phyloP scores from a whole-genome alignment of 2,113 vertebrate species.

The Potamarius usumacintae region DNA sequence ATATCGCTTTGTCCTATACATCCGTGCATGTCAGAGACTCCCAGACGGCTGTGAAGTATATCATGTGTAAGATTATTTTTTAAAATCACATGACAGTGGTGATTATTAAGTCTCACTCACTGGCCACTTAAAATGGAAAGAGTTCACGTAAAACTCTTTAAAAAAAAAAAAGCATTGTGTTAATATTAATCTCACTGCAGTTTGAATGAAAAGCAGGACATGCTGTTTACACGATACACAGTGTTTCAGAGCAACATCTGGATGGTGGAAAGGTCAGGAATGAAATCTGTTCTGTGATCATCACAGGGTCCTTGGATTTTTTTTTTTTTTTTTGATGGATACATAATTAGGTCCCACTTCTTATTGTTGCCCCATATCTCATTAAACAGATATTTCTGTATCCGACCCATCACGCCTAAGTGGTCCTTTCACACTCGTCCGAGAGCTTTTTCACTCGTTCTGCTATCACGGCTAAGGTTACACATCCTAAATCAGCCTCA shows the following conservation, averaged over 20 bases:
- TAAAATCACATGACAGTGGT: not conserved
- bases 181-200: not conserved
- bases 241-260: not conserved
- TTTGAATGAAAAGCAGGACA: not conserved
- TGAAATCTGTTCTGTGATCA: not conserved
- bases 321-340: not conserved
- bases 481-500: constrained; percentile 26
- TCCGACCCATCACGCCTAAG: not conserved
- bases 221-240: not conserved
- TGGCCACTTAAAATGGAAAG: not conserved
- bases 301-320: no score
- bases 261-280: not conserved
- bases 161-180: not conserved
- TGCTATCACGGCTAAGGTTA: constrained; percentile 12
- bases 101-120: not conserved
- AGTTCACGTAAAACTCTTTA: not conserved
- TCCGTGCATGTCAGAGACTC: not conserved
- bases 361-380: not conserved
- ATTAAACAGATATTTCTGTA: no score
- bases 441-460: constrained; percentile 2
- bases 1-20: not conserved
- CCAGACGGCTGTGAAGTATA: not conserved
- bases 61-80: not conserved
- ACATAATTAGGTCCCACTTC: not conserved
- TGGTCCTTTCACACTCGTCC: not conserved